Evolutionary conservation across 2,888 invertebrate genomes (phyloP).

Genomic region (Ramazzottius varieornatus): DNA sequence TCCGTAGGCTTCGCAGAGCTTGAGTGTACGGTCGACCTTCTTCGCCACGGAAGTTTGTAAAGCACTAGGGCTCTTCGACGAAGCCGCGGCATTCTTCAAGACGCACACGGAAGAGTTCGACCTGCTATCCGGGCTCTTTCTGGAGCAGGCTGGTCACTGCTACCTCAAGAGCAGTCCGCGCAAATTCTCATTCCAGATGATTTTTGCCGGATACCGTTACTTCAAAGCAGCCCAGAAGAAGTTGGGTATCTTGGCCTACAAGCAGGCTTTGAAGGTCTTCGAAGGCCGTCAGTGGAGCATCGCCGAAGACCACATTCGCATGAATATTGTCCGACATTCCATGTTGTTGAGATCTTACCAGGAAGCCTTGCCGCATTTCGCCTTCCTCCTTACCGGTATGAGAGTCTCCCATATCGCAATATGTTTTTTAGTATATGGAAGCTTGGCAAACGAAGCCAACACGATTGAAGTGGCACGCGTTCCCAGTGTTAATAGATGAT

Average conservation of each 20-base stretch:
- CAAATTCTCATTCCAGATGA: background rate
- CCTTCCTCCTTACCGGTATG: background rate
- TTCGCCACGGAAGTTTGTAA: slow-evolving; percentile 63
- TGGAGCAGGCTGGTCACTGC: slow-evolving; percentile 83
- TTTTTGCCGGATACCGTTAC: background rate
- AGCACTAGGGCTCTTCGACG: slow-evolving; percentile 46
- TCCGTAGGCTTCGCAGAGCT: too few species aligned
- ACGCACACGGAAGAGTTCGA: slow-evolving; percentile 76
- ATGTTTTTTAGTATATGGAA: too few species aligned
- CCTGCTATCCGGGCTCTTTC: slow-evolving; percentile 60
- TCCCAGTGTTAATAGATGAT: too few species aligned
- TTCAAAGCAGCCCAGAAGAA: slow-evolving; percentile 3
- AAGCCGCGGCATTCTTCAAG: slow-evolving; percentile 80
- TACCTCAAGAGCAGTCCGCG: slow-evolving; percentile 32
- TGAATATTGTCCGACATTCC: background rate
- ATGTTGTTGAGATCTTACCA: background rate
- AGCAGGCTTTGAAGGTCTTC: slow-evolving; percentile 34
- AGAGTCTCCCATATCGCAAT: too few species aligned
- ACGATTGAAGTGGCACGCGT: too few species aligned
- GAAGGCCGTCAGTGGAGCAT: slow-evolving; percentile 56
- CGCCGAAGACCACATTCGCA: slow-evolving; percentile 33
- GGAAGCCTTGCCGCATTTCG: background rate
- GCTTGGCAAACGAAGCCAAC: too few species aligned
- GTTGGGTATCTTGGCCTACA: slow-evolving; percentile 12
- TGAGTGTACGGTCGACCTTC: slow-evolving; percentile 66